Percentiles rank a stretch among this genome's conserved stretches.
Evolutionary conservation across 2,113 vertebrate species (phyloP).

Genomic region (Danionella cerebrum): DNA sequence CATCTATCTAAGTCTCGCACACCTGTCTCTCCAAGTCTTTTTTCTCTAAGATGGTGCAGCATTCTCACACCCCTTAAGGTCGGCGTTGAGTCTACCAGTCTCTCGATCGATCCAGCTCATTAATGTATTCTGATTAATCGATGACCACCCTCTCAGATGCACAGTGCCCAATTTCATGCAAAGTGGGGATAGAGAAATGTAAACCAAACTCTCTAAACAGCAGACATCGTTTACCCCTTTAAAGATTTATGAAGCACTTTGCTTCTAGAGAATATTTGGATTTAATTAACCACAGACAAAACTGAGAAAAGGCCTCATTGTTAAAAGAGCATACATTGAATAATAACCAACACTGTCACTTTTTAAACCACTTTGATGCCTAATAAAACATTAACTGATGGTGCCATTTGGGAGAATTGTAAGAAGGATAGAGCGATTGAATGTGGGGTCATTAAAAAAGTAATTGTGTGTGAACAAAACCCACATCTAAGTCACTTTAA

Average conservation of each 20-base stretch:
- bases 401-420: too few relatives aligned
- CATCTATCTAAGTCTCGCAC: background rate
- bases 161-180: slow-evolving; percentile 23
- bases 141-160: slow-evolving; percentile 53
- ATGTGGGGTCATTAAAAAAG: background rate
- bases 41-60: slow-evolving; percentile 12
- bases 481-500: background rate
- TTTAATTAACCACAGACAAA: background rate
- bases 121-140: slow-evolving; percentile 61
- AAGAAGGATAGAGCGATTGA: too few relatives aligned
- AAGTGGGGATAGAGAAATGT: slow-evolving; percentile 20
- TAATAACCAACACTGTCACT: background rate
- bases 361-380: too few relatives aligned
- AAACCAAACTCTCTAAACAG: slow-evolving; percentile 49
- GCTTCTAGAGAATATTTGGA: background rate
- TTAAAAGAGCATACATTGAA: background rate
- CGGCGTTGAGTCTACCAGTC: background rate
- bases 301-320: background rate
- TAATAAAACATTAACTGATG: too few relatives aligned
- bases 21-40: background rate
- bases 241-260: slow-evolving; percentile 15
- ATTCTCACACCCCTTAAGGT: slow-evolving; percentile 10
- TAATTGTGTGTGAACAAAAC: background rate
- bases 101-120: slow-evolving; percentile 55
- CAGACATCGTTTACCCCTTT: slow-evolving; percentile 20